phyloP scores from a whole-genome alignment of 2,797 vertebrate genomes.

The Melopsittacus undulatus region DNA sequence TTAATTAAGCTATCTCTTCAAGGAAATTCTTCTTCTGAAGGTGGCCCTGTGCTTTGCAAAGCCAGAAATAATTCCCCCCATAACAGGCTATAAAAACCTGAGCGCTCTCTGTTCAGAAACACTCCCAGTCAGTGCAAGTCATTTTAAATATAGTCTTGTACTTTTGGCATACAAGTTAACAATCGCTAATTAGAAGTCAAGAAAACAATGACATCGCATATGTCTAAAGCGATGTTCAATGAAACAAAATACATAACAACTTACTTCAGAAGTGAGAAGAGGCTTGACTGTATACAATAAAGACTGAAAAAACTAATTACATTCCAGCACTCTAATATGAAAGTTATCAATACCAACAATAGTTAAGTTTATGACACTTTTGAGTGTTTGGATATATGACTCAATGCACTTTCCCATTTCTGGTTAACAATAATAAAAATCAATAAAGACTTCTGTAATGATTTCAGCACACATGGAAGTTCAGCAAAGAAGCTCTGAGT shows the following conservation, averaged over 20 bases:
- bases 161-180: not conserved
- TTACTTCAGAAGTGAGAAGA: not conserved
- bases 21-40: not conserved
- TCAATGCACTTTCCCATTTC: not conserved
- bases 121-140: not conserved
- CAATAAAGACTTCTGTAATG: not conserved
- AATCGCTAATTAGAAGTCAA: not conserved
- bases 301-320: not conserved
- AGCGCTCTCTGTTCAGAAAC: not conserved
- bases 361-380: not conserved
- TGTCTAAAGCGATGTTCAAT: not conserved
- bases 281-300: not conserved
- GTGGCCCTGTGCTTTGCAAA: not conserved
- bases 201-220: not conserved
- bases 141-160: not conserved
- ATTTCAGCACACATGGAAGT: not conserved
- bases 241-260: not conserved
- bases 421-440: not conserved
- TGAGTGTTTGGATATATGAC: not conserved
- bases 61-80: not conserved
- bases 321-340: not conserved
- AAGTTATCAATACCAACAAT: not conserved
- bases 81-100: not conserved
- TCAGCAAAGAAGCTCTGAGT: not conserved
- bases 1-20: not conserved